Evolutionary conservation across 1,140 invertebrate species (phyloP), one percentile per base, ranked within the genome.

Genomic region (Acromyrmex echinatior): DNA sequence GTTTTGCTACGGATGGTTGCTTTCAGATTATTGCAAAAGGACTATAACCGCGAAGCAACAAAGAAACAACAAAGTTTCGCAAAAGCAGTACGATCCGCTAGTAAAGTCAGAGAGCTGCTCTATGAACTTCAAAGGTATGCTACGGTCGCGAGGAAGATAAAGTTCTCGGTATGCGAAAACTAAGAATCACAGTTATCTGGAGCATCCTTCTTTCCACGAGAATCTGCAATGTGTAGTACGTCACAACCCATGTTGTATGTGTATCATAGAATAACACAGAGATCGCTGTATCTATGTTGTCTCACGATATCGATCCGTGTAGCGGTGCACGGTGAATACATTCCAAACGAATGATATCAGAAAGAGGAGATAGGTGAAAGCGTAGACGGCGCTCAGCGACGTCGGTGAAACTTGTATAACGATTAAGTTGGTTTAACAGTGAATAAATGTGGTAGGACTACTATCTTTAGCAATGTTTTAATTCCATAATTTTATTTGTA

Each of bases 321-420:
- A 45, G 31, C 79, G 39, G 74, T 60, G 21, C 49, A 63, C 73
- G 35, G 28, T 60, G 80, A 84, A 62, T 74, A 74, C 84, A 89
- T 92, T 91, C 88, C 62, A 77, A 87, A 86, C 86, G 91, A 93
- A 92, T 93, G 87, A 87, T 89, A 92, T 88, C 91, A 87, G 92
- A 93, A 93, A 91, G 92, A 91, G 81, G 84, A 92, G 92, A 92
- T 92, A 92, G 92, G 91, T 90, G 92, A 92, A 91, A 93, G 92
- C 92, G 90, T 86, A 90, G 92, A 93, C 92, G 93, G 92, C 91
- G 90, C 88, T 86, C 53, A 65, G 86, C 45, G 86, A 85, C n/a
- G 35, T 39, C 12, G 53, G 39, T 60, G 80, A 91, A 87, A 87
- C 79, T 51, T 53, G 56, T 62, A 28, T 35, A 39, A 16, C 66